phyloP scores from a whole-genome alignment of 1,140 invertebrate species.

The Caenorhabditis brenneri region DNA sequence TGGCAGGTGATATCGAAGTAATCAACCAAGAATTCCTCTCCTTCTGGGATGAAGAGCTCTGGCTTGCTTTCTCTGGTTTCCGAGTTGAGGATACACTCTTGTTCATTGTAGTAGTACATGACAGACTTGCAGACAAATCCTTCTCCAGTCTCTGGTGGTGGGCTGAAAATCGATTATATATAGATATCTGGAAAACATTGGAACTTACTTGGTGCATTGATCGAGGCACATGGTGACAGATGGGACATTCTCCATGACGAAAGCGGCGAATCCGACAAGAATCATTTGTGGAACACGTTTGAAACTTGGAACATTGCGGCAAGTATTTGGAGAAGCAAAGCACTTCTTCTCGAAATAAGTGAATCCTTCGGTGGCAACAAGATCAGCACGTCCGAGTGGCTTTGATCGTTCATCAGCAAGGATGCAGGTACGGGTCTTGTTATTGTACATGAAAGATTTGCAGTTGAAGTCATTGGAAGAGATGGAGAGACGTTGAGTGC shows the following conservation, averaged over 20 bases:
- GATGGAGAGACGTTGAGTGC: constrained; percentile 66
- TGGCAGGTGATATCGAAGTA: constrained; percentile 71
- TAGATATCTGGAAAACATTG: not conserved
- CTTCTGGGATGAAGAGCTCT: constrained; percentile 70
- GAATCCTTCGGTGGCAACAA: constrained; percentile 65
- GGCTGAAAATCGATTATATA: constrained; percentile 55
- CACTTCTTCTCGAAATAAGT: constrained; percentile 71
- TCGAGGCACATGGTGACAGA: constrained; percentile 71
- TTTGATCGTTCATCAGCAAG: constrained; percentile 69
- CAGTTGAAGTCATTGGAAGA: constrained; percentile 71
- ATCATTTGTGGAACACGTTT: constrained; percentile 70
- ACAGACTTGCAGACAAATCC: constrained; percentile 70
- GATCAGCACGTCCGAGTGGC: constrained; percentile 66
- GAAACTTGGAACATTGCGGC: constrained; percentile 69
- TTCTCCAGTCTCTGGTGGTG: constrained; percentile 70
- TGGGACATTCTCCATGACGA: constrained; percentile 71
- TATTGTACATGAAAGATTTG: constrained; percentile 71
- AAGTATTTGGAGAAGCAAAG: constrained; percentile 70
- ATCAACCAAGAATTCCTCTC: constrained; percentile 69
- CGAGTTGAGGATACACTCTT: constrained; percentile 70
- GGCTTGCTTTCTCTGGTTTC: constrained; percentile 68
- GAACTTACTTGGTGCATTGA: constrained; percentile 69
- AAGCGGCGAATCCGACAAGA: constrained; percentile 70
- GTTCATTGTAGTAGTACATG: constrained; percentile 71
- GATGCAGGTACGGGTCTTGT: constrained; percentile 63